phyloP scores from a whole-genome alignment of 2,797 vertebrate species.

The Falco cherrug region DNA sequence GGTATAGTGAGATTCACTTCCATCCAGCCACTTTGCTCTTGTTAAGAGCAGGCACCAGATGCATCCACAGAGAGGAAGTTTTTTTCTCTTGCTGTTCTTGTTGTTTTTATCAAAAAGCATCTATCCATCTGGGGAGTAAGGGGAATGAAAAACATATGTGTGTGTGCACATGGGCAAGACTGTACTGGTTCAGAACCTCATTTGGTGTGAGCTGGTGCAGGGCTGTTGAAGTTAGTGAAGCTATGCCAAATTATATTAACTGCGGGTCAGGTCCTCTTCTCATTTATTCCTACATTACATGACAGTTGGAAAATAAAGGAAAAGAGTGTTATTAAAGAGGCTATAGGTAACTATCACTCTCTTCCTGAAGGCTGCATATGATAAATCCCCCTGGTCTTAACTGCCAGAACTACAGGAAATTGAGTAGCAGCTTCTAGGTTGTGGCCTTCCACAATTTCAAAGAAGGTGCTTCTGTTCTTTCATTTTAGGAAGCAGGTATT shows the following conservation, averaged over 20 bases:
- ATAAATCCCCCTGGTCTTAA: background rate
- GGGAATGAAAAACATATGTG: background rate
- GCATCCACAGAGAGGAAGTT: background rate
- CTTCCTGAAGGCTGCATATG: background rate
- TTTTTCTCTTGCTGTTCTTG: background rate
- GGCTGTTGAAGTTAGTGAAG: background rate
- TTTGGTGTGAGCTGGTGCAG: background rate
- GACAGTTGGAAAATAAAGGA: background rate
- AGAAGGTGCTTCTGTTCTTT: slow-evolving; percentile 18
- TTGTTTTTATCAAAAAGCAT: background rate
- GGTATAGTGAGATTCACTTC: background rate
- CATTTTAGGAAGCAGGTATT: slow-evolving; percentile 7
- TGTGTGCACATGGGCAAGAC: background rate
- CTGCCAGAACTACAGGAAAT: background rate
- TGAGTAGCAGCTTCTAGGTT: background rate
- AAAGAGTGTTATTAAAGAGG: background rate
- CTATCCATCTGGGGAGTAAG: background rate
- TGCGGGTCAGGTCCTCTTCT: background rate
- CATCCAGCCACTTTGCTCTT: background rate
- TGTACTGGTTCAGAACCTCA: background rate
- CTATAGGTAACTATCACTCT: background rate
- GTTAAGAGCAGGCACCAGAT: background rate
- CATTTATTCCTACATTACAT: background rate
- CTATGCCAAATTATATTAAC: background rate
- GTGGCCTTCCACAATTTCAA: background rate